Percentiles rank a stretch among this genome's conserved stretches.
Evolutionary conservation across 2,797 vertebrate species (phyloP).

Genomic region (Calcarius lapponicus): DNA sequence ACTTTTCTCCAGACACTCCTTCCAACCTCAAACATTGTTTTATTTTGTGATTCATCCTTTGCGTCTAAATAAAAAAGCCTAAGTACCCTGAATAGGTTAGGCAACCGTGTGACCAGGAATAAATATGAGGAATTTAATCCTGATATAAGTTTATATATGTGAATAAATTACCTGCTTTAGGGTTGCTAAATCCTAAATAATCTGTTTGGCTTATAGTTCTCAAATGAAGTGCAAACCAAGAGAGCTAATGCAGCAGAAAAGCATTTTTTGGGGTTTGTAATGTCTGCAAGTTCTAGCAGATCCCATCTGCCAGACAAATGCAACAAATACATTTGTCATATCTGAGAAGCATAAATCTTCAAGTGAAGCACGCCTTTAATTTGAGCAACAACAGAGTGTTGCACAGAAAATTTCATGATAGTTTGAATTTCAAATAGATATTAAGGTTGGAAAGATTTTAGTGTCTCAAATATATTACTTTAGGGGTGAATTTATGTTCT

Average conservation of each 20-base stretch:
- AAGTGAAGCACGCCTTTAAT: background rate
- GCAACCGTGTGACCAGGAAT: background rate
- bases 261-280: background rate
- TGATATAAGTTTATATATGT: background rate
- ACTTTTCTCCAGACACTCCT: background rate
- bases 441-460: slow-evolving; percentile 47
- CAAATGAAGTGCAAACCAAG: background rate
- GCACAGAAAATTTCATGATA: background rate
- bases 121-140: background rate
- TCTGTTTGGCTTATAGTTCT: background rate
- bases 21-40: background rate
- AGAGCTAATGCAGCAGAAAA: background rate
- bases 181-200: background rate
- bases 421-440: slow-evolving; percentile 45
- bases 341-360: background rate
- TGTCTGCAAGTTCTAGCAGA: background rate
- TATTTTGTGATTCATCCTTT: background rate
- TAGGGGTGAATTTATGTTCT: slow-evolving; percentile 64
- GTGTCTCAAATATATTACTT: slow-evolving; percentile 51
- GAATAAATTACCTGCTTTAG: background rate
- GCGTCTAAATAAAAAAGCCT: background rate
- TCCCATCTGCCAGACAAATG: background rate
- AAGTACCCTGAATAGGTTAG: background rate
- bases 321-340: background rate
- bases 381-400: slow-evolving; percentile 7